Conservation (phyloP, 2,113 vertebrate genomes). For the Campylomormyrus numenius region DNA sequence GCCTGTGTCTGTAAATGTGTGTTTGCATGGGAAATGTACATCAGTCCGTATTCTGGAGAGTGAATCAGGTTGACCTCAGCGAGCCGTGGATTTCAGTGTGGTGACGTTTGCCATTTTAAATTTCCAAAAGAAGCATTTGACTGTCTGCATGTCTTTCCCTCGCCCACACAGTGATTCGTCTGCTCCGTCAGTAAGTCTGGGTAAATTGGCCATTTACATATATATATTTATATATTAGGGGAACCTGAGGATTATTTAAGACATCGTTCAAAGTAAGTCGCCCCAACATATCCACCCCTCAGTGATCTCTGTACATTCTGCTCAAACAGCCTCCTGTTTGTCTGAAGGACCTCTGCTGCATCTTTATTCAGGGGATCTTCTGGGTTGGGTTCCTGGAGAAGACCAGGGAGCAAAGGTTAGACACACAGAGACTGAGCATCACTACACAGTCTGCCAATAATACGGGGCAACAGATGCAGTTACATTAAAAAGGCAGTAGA, state of each 20-base stretch:
- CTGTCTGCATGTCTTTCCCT: constrained; percentile 22
- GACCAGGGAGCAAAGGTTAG: not conserved
- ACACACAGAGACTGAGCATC: not conserved
- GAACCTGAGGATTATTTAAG: constrained; percentile 69
- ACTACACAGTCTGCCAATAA: not conserved
- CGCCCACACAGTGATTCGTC: constrained; percentile 33
- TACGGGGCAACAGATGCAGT: not conserved
- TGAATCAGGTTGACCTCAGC: constrained; percentile 24
- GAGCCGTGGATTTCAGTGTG: constrained; percentile 31
- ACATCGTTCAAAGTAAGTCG: constrained; percentile 90
- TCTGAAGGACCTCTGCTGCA: constrained; percentile 84
- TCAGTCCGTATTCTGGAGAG: constrained; percentile 18
- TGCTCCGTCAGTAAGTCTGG: constrained; percentile 41
- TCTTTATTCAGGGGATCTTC: constrained; percentile 89
- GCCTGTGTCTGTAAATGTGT: constrained; percentile 7
- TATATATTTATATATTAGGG: constrained; percentile 13
- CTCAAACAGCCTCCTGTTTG: constrained; percentile 85
- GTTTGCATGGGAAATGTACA: not conserved
- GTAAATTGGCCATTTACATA: constrained; percentile 38
- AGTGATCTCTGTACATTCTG: constrained; percentile 87
- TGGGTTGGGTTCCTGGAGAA: constrained; percentile 77
- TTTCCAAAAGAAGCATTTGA: constrained; percentile 34
- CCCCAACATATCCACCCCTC: constrained; percentile 82
- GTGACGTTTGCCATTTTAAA: constrained; percentile 29
- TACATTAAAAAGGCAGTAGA: not conserved